Evolutionary conservation across 2,888 invertebrate genomes (phyloP).

Genomic region (Phaonia tiefii): DNA sequence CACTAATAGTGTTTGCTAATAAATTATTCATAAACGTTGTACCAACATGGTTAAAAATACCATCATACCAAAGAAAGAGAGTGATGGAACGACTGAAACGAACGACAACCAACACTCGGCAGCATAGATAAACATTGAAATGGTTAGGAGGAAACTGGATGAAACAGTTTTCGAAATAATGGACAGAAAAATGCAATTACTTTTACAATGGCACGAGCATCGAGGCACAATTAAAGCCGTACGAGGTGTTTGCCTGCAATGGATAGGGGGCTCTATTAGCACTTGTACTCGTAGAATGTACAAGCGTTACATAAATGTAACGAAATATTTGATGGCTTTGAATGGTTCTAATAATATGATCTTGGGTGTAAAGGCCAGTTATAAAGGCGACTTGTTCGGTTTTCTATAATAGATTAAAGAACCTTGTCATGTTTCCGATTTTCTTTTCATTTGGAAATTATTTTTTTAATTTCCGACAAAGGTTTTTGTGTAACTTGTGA

Average conservation of each 20-base stretch:
- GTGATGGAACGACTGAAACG: background rate
- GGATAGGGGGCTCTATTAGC: no score
- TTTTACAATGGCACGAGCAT: background rate
- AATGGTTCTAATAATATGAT: no score
- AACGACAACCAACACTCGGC: background rate
- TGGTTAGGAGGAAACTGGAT: constrained; percentile 2
- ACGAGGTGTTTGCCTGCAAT: background rate
- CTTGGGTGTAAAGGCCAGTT: no score
- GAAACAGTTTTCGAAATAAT: background rate
- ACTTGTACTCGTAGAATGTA: no score
- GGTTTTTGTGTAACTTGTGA: no score
- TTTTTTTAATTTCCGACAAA: no score
- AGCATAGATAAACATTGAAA: constrained; percentile 14
- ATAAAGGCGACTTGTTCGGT: no score
- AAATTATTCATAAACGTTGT: constrained; percentile 68
- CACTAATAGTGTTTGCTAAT: constrained; percentile 70
- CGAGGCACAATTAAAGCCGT: background rate
- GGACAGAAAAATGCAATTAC: constrained; percentile 8
- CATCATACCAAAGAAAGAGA: constrained; percentile 58
- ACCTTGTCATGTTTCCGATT: no score
- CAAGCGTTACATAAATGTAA: no score
- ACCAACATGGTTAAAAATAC: constrained; percentile 60
- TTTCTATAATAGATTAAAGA: no score
- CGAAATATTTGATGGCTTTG: no score
- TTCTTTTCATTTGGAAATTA: no score